A percentile compares a stretch with the other conserved stretches of the same genome.
These are phyloP conservation scores for Stylophora pistillata DNA, from an alignment of 64 coral and sea anemone genomes.

Conservation along the genomic window DNA sequence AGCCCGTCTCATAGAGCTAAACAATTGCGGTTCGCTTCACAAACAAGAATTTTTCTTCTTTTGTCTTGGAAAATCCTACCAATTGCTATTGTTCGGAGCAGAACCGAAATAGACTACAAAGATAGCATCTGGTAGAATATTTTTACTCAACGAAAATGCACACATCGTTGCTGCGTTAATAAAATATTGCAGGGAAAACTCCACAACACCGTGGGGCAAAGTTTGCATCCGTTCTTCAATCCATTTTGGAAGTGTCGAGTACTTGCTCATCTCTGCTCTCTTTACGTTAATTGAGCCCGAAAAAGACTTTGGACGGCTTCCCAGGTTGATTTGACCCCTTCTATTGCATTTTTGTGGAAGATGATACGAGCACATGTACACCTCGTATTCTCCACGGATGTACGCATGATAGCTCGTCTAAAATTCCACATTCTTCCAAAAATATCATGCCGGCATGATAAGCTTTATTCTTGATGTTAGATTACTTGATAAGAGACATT, in stretches of 20 bases:
- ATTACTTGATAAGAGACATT: background rate
- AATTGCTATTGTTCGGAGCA: conserved; percentile 18
- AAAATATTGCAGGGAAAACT: background rate
- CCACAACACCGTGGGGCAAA: background rate
- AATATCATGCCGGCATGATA: background rate
- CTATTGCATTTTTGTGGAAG: background rate
- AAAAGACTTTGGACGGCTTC: conserved; percentile 2
- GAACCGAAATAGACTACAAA: background rate
- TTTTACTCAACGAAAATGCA: background rate
- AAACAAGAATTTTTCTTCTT: background rate
- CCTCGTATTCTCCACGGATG: background rate
- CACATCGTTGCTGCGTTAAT: background rate
- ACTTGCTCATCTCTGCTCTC: background rate
- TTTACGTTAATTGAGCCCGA: background rate
- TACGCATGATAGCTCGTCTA: background rate
- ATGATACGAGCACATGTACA: background rate
- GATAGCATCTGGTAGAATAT: background rate
- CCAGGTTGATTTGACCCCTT: conserved; percentile 1
- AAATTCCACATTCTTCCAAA: background rate
- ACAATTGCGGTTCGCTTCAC: conserved; percentile 6
- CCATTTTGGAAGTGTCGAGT: background rate
- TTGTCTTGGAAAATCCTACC: background rate
- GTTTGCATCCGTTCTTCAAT: too few relatives aligned
- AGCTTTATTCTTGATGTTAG: too few relatives aligned
- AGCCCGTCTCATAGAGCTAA: background rate